phyloP scores from a whole-genome alignment of 1,140 invertebrate genomes.

The Polypedilum vanderplanki region DNA sequence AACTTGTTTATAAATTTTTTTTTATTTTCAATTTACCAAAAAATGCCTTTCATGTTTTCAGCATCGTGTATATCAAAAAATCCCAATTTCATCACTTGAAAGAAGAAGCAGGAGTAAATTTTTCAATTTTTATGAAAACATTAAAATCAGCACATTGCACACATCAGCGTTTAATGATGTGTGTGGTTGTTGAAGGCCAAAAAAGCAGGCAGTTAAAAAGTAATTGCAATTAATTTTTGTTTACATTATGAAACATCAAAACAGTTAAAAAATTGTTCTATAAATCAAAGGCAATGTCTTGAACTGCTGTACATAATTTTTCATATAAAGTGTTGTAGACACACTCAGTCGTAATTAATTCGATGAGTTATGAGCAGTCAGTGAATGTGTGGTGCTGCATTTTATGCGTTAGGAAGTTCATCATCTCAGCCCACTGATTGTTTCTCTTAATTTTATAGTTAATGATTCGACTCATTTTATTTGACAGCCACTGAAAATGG shows the following conservation, averaged over 20 bases:
- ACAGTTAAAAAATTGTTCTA: background rate
- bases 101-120: no score
- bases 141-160: no score
- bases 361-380: background rate
- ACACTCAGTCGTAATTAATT: background rate
- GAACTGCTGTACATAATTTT: background rate
- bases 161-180: background rate
- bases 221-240: background rate
- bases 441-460: background rate
- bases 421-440: no score
- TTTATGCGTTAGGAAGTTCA: no score
- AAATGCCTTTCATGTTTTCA: no score
- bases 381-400: no score
- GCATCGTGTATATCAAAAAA: no score
- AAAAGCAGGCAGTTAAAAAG: background rate
- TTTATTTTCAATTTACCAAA: no score
- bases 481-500: background rate
- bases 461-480: background rate
- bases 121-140: no score
- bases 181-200: background rate
- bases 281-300: background rate
- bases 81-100: no score
- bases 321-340: background rate
- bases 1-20: no score
- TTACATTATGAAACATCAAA: slow-evolving; percentile 14